Conservation (phyloP, 1,140 invertebrate species). For the Listronotus bonariensis region DNA sequence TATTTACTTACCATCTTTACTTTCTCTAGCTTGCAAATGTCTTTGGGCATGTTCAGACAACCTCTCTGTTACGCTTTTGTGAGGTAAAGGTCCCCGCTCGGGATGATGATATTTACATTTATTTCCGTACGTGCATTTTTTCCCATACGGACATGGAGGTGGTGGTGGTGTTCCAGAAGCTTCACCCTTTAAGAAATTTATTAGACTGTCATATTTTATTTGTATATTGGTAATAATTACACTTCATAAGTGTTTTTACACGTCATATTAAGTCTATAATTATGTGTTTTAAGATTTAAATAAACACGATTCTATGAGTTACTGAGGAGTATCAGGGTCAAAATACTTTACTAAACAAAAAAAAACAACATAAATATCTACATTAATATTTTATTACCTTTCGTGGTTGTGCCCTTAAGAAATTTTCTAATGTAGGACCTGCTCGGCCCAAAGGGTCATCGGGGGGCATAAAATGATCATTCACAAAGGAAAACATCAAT, state of each 20-base stretch:
- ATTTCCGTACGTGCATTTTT: constrained; percentile 98
- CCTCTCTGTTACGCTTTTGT: constrained; percentile 85
- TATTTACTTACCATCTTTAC: constrained; percentile 48
- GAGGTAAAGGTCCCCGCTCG: constrained; percentile 80
- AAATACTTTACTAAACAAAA: no score
- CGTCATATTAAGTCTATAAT: no score
- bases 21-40: constrained; percentile 65
- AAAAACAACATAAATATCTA: no score
- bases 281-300: no score
- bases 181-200: constrained; percentile 24
- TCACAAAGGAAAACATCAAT: constrained; percentile 96
- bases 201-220: no score
- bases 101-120: constrained; percentile 98
- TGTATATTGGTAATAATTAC: no score
- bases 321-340: no score
- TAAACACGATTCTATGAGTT: no score
- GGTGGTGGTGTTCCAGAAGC: constrained; percentile 56
- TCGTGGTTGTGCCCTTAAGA: constrained; percentile 71
- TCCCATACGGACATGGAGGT: constrained; percentile 91
- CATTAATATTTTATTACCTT: constrained; percentile 55
- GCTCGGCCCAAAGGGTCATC: constrained; percentile 94
- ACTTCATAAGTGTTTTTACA: no score
- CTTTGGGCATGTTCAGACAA: constrained; percentile 82
- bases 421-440: constrained; percentile 89
- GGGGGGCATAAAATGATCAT: constrained; percentile 97